Evolutionary conservation across 2,888 invertebrate genomes (phyloP).

Genomic region (Melinaea menophilus): DNA sequence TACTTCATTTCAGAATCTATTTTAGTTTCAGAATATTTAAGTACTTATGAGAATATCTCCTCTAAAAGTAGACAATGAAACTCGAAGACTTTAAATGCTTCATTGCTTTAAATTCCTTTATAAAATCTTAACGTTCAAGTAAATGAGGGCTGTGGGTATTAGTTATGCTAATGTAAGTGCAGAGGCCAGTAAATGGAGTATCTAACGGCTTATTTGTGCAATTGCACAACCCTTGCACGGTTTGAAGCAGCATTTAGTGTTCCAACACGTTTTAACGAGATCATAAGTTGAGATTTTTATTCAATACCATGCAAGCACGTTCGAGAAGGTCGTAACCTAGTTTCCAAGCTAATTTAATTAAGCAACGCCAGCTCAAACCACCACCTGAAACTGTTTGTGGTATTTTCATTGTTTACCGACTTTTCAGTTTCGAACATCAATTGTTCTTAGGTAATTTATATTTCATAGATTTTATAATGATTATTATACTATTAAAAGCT

Average conservation of each 20-base stretch:
- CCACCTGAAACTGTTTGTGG: slow-evolving; percentile 21
- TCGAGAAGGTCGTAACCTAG: slow-evolving; percentile 23
- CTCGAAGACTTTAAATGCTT: background rate
- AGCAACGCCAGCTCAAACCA: slow-evolving; percentile 16
- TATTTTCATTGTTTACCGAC: background rate
- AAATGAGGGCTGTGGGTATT: slow-evolving; percentile 26
- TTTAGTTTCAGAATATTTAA: too few relatives aligned
- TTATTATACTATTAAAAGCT: too few relatives aligned
- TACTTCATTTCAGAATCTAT: too few relatives aligned
- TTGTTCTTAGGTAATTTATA: background rate
- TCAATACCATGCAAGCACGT: slow-evolving; percentile 25
- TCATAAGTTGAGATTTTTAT: slow-evolving; percentile 31
- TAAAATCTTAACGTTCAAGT: slow-evolving; percentile 24
- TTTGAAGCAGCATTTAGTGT: slow-evolving; percentile 30
- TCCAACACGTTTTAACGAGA: slow-evolving; percentile 31
- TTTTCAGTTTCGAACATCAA: slow-evolving; percentile 4
- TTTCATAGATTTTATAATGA: too few relatives aligned
- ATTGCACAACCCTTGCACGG: slow-evolving; percentile 22
- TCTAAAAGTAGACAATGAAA: background rate
- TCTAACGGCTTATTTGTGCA: slow-evolving; percentile 28
- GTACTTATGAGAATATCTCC: too few relatives aligned
- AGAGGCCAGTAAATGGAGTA: slow-evolving; percentile 26
- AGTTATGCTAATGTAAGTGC: slow-evolving; percentile 30
- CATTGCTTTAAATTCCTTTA: slow-evolving; percentile 16
- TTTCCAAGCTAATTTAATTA: slow-evolving; percentile 28